Evolutionary conservation across 2,888 invertebrate genomes (phyloP), one percentile per base, ranked within the genome.

Genomic region (Osmoderma eremita): DNA sequence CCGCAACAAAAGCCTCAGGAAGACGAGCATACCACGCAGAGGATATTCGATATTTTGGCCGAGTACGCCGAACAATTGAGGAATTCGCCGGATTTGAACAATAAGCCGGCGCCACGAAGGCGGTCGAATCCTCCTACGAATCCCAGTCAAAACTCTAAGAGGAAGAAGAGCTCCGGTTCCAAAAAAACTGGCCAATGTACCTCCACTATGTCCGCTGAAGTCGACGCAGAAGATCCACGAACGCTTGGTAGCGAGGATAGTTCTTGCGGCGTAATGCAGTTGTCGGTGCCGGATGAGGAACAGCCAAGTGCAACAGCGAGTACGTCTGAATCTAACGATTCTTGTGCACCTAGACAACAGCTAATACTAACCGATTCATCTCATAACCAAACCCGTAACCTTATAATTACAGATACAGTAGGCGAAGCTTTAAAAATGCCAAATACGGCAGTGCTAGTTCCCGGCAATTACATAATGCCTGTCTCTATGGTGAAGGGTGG

Each of bases 61-160:
- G 91, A 92, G 77, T 92, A 92, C 78, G 91, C 91, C 53, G 92
- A 92, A 75, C 92, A 92, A 76, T 84, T 92, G 48, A 86, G 91
- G 73, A 92, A 92, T 76, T 92, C 91, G 0, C 92, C 92, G 0
- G 92, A 92, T 80, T 78, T 88, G 48, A 92, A 92, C 77, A 91
- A 92, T 78, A 92, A 92, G 79, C 92, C 92, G 0, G 92, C 92
- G 0, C 92, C 92, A 0, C 84, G 92, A 48, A 84, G 92, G 73
- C 84, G 92, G 63, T 88, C 91, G 0, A 91, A 92, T 79, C 89
- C 89, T 12, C 90, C 91, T 0, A 88, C 90, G 1, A 90, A 89
- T 81, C 88, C 91, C 0, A 87, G 86, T 56, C 89, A 90, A 15
- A 88, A 88, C 48, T 90, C 91, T 70, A 86, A 91, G 48, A 88